Conservation (phyloP, 2,888 invertebrate species). For the Platycheirus rosarum region DNA sequence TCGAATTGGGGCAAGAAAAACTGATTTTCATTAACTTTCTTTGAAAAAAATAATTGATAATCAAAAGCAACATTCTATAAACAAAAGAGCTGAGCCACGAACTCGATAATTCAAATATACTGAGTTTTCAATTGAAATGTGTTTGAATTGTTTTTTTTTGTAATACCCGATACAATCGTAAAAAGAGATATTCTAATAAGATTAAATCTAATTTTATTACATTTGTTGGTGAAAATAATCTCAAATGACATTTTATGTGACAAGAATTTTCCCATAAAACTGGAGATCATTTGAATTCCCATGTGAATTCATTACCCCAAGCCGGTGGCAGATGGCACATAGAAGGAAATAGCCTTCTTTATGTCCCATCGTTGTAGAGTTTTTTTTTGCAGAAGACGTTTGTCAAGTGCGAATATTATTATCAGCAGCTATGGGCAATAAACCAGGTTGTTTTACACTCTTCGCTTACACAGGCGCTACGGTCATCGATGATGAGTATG, state of each 20-base stretch:
- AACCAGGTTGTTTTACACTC: background rate
- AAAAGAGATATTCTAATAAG: too few relatives aligned
- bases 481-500: background rate
- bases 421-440: background rate
- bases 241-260: background rate
- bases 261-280: background rate
- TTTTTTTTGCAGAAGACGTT: background rate
- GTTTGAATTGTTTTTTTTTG: too few relatives aligned
- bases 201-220: too few relatives aligned
- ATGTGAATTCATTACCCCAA: background rate
- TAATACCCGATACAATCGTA: too few relatives aligned
- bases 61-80: background rate
- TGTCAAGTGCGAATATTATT: background rate
- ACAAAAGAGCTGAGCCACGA: constrained; percentile 4
- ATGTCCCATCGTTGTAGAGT: background rate
- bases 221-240: background rate
- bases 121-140: background rate
- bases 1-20: background rate
- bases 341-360: background rate
- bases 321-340: background rate
- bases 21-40: background rate
- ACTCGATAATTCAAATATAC: background rate
- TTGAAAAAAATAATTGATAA: background rate
- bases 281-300: background rate
- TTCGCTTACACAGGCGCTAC: background rate